phyloP scores from a whole-genome alignment of 2,113 vertebrate genomes.

The Corythaixoides concolor region DNA sequence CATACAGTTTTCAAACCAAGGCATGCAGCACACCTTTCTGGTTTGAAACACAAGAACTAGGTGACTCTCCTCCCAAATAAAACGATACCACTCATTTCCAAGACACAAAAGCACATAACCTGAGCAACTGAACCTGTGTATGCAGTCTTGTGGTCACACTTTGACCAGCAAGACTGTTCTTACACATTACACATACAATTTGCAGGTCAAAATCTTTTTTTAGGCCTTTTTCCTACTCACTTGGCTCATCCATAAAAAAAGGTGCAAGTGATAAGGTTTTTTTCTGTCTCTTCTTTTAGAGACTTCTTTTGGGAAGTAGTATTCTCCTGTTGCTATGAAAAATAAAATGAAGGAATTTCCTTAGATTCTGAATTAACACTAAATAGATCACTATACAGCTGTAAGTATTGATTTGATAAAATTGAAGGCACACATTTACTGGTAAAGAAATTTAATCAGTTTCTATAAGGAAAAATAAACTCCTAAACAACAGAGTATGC shows the following conservation, averaged over 20 bases:
- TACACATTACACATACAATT: too few relatives aligned
- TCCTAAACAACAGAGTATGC: not conserved
- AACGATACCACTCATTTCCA: rapidly evolving
- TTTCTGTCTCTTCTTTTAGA: not conserved
- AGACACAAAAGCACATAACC: not conserved
- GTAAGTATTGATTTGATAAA: not conserved
- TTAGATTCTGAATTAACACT: not conserved
- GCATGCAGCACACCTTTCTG: not conserved
- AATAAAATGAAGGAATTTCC: not conserved
- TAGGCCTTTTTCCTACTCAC: not conserved
- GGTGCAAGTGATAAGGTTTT: not conserved
- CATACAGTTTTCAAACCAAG: not conserved
- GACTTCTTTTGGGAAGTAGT: not conserved
- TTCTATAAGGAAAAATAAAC: not conserved
- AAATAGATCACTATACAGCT: not conserved
- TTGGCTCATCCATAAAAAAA: not conserved
- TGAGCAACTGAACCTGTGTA: not conserved
- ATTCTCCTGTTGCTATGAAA: not conserved
- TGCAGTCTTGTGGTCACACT: not conserved
- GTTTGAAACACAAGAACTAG: not conserved
- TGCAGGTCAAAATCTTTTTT: not conserved
- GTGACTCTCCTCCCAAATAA: not conserved
- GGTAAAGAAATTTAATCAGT: not conserved
- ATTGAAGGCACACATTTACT: not conserved
- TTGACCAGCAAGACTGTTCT: not conserved